Evolutionary conservation across 2,113 vertebrate species (phyloP).

Genomic region (Gopherus flavomarginatus): DNA sequence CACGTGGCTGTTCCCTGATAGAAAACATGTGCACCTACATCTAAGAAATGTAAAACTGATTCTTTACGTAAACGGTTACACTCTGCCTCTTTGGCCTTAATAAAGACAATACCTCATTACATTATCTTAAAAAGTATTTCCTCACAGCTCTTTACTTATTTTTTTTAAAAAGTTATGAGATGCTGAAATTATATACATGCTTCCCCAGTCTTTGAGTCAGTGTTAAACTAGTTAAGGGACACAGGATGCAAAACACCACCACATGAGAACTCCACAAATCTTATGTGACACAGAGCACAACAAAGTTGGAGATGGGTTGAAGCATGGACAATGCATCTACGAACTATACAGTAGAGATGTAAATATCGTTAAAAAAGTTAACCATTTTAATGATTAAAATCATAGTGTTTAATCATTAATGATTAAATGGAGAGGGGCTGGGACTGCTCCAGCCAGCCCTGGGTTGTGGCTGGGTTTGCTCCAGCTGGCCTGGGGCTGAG

Average conservation of each 20-base stretch:
- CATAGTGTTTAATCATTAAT: too few relatives aligned
- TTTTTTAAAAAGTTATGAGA: background rate
- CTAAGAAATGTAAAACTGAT: background rate
- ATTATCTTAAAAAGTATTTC: background rate
- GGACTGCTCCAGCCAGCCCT: too few relatives aligned
- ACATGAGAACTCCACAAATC: fast-evolving
- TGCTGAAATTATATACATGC: background rate
- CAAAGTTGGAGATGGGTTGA: background rate
- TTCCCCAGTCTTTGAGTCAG: background rate
- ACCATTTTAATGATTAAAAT: too few relatives aligned
- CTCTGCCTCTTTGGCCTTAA: background rate
- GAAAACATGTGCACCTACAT: background rate
- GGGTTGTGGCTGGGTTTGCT: too few relatives aligned
- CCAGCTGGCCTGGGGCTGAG: too few relatives aligned
- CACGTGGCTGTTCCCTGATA: background rate
- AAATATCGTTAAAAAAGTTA: too few relatives aligned
- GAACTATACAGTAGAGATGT: background rate
- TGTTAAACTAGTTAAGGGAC: background rate
- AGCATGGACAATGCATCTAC: background rate
- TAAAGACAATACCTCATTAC: background rate
- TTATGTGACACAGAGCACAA: background rate
- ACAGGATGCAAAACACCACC: background rate
- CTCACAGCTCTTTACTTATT: background rate
- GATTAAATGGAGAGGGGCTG: too few relatives aligned
- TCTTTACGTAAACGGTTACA: background rate